Conservation (phyloP, 2,113 vertebrate species). For the Lepus timidus region DNA sequence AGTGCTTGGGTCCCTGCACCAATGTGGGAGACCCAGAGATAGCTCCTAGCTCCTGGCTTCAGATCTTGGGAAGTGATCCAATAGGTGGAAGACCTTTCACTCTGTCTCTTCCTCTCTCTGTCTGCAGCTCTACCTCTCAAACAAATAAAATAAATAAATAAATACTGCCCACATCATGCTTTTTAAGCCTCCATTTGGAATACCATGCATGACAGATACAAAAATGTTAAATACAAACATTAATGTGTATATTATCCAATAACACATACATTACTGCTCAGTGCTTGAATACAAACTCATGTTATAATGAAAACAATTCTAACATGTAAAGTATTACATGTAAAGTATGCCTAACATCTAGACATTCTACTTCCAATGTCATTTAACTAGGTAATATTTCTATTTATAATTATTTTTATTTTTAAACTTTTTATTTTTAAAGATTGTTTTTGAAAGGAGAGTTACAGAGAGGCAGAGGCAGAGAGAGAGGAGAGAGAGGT, state of each 20-base stretch:
- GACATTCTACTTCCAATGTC: not conserved
- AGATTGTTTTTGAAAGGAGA: no score
- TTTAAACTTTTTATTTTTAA: no score
- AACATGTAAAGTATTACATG: constrained; percentile 19
- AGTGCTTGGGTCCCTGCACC: no score
- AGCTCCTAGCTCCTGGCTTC: no score
- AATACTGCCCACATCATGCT: not conserved
- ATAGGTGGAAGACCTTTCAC: no score
- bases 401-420: constrained; percentile 31
- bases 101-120: no score
- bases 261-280: not conserved
- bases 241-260: not conserved
- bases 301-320: constrained; percentile 50
- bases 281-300: not conserved
- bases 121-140: no score
- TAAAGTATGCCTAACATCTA: constrained; percentile 41
- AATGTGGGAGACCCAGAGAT: no score
- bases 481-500: no score
- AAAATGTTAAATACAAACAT: constrained; percentile 35
- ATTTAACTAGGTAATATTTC: not conserved
- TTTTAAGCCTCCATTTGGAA: constrained; percentile 13
- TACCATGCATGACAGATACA: not conserved
- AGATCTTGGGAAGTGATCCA: no score
- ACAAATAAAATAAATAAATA: no score
- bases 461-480: no score